Evolutionary conservation across 2,888 invertebrate genomes (phyloP), one percentile per base, ranked within the genome.

Genomic region (Lepetodrilus schrolli): DNA sequence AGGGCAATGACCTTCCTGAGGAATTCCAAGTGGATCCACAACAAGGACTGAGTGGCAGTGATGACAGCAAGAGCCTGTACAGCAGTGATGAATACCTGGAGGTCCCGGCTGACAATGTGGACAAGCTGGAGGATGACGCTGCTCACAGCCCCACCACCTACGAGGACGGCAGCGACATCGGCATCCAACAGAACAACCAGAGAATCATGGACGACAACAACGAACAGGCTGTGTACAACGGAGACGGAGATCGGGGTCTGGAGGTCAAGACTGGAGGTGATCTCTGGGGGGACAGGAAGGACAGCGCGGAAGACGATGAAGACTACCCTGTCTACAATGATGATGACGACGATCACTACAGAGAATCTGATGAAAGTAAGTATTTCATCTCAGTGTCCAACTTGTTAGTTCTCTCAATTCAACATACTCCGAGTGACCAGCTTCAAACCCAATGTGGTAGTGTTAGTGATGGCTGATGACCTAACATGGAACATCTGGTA

Each of bases 181-280:
- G 34, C 58, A 43, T 17, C 17, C 43, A 17, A 4, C 26, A 26
- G 10, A 58, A 30, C 26, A 58, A 58, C 58, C 23, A 58, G 30
- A 58, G 34, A 17, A 58, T 58, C 34, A 58, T 58, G 23, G 58
- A 58, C 17, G 58, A 58, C n/a, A 58, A 58, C 30, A 58, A 58
- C 5, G 58, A 58, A 17, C 58, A 58, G 30, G 58, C 58, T 4
- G 58, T 58, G 10, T 58, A 58, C 23, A 37, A 70, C 21, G 17
- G 10, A 7, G 38, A 66, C 20, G 36, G 37, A 36, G 65, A 30
- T 37, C 38, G 10, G 20, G 21, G 34, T 30, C 58, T 30, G 30
- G 58, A 26, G 2, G 58, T 58, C 10, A 30, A 58, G n/a, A 37
- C 50, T 21, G 17, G 10, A 7, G 38, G 37, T 37, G 36, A 66